Evolutionary conservation across 2,797 vertebrate genomes (phyloP).

Genomic region (Girardinus metallicus): DNA sequence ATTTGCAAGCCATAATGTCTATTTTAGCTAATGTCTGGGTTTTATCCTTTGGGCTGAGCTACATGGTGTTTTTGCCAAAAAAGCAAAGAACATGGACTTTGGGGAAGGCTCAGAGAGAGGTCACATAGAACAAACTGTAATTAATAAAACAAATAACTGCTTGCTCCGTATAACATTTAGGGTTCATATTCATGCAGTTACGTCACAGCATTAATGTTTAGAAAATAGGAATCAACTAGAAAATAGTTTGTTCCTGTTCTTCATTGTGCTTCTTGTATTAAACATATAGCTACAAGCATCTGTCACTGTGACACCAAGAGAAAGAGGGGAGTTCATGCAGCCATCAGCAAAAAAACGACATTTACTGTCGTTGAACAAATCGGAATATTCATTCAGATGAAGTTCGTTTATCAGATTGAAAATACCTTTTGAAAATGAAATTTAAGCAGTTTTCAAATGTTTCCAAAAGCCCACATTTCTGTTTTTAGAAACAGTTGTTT

Average conservation of each 20-base stretch:
- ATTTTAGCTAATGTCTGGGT: slow-evolving; percentile 81
- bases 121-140: slow-evolving; percentile 51
- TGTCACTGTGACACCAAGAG: background rate
- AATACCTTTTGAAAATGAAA: too few species aligned
- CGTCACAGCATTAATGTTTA: background rate
- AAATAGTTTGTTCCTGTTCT: background rate
- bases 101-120: slow-evolving; percentile 46
- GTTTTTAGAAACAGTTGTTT: too few species aligned
- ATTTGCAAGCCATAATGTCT: slow-evolving; percentile 64
- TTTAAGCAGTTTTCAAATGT: too few species aligned
- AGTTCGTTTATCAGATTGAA: too few species aligned
- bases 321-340: background rate
- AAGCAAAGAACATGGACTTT: slow-evolving; percentile 53
- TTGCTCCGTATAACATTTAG: slow-evolving; percentile 3
- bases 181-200: background rate
- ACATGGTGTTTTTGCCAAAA: slow-evolving; percentile 72
- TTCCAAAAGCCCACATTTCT: too few species aligned
- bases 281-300: background rate
- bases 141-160: slow-evolving; percentile 37
- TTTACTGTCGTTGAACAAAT: too few species aligned
- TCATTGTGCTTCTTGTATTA: background rate
- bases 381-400: too few species aligned
- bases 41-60: slow-evolving; percentile 58
- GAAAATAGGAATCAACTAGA: too few species aligned
- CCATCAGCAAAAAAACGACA: too few species aligned